These are phyloP conservation scores for Pangasius larnaudii DNA, from an alignment of 2,797 vertebrate genomes.

Conservation along the genomic window DNA sequence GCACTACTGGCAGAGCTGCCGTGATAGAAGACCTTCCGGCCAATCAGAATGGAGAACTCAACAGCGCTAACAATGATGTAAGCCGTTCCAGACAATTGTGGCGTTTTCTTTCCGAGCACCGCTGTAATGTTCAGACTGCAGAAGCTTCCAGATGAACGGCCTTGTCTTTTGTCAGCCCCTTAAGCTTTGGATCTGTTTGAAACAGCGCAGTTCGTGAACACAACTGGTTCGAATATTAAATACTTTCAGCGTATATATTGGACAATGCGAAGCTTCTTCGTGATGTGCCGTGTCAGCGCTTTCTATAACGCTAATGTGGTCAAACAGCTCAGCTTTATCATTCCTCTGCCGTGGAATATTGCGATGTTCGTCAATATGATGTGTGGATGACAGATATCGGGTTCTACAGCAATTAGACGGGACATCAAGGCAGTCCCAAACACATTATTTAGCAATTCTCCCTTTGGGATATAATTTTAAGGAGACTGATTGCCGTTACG, in stretches of 20 bases:
- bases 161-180: not conserved
- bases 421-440: not conserved
- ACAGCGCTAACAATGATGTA: not conserved
- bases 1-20: not conserved
- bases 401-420: conserved; percentile 32
- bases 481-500: not conserved
- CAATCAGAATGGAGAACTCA: not conserved
- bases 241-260: not conserved
- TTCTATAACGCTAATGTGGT: conserved; percentile 46
- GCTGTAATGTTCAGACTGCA: conserved; percentile 5
- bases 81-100: not conserved
- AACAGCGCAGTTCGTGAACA: not conserved
- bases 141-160: conserved; percentile 5
- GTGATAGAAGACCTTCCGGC: not conserved
- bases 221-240: conserved; percentile 25
- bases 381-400: conserved; percentile 12
- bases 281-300: conserved; percentile 31
- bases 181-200: conserved; percentile 16
- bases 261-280: not conserved
- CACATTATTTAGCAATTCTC: conserved; percentile 4
- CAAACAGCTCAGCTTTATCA: conserved; percentile 26
- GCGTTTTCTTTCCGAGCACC: not conserved
- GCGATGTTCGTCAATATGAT: conserved; percentile 17
- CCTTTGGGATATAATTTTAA: not conserved
- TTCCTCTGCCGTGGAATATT: conserved; percentile 2